Percentiles rank a stretch among this genome's conserved stretches.
Evolutionary conservation across 2,888 invertebrate genomes (phyloP).

Genomic region (Dermolepida albohirtum): DNA sequence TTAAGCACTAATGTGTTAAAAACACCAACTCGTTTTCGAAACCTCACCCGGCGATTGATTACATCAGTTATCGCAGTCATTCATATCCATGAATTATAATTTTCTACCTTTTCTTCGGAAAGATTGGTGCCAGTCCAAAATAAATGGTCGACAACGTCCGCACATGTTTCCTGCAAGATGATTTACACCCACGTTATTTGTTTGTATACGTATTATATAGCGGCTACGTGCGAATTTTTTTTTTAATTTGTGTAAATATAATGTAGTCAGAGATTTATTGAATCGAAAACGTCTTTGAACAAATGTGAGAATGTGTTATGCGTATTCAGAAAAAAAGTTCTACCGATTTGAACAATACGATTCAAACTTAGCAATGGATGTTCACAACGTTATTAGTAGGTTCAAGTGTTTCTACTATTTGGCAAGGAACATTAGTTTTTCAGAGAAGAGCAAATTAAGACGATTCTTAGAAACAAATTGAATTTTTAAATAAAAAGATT

Average conservation of each 20-base stretch:
- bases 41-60: conserved; percentile 16
- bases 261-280: too few species aligned
- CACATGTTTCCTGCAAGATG: neutral
- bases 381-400: too few species aligned
- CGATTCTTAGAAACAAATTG: conserved; percentile 13
- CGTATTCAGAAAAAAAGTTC: too few species aligned
- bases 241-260: too few species aligned
- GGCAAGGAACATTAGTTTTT: neutral
- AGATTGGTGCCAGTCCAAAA: conserved; percentile 22
- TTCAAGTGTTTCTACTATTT: neutral
- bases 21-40: conserved; percentile 6
- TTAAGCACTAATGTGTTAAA: conserved; percentile 24
- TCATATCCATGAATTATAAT: conserved; percentile 22
- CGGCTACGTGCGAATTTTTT: too few species aligned
- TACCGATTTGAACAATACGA: too few species aligned
- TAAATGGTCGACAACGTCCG: conserved; percentile 12
- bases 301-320: too few species aligned
- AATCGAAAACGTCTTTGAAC: too few species aligned
- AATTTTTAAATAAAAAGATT: neutral
- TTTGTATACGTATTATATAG: too few species aligned
- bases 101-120: conserved; percentile 13
- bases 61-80: conserved; percentile 24
- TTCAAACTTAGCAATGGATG: too few species aligned
- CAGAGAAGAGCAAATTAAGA: conserved; percentile 7
- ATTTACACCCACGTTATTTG: neutral